phyloP scores from a whole-genome alignment of 2,113 vertebrate species.

The Oncorhynchus tshawytscha region DNA sequence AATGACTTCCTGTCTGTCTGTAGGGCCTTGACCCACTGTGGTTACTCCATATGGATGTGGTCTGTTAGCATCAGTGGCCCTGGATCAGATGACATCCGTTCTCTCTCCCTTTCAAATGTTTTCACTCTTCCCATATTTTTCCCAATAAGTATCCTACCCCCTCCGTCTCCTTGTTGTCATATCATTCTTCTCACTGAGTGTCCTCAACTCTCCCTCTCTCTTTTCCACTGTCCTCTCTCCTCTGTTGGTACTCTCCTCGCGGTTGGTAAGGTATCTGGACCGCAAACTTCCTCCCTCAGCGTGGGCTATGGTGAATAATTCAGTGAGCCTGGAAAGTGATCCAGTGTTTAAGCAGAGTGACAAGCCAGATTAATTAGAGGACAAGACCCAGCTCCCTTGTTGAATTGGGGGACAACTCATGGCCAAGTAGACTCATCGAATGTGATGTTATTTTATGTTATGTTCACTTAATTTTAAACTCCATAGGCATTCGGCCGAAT shows the following conservation, averaged over 20 bases:
- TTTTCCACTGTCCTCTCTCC: neutral
- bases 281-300: constrained; percentile 63
- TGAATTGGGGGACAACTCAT: constrained; percentile 24
- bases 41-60: constrained; percentile 36
- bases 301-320: constrained; percentile 69
- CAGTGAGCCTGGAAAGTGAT: constrained; percentile 65
- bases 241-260: constrained; percentile 32
- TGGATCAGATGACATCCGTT: constrained; percentile 52
- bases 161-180: neutral
- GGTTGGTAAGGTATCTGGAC: constrained; percentile 52
- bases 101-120: constrained; percentile 14
- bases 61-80: constrained; percentile 28
- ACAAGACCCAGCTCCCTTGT: constrained; percentile 49
- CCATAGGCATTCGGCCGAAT: too few relatives aligned
- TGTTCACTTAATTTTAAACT: too few relatives aligned
- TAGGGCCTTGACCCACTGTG: constrained; percentile 31
- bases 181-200: constrained; percentile 24
- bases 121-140: constrained; percentile 28
- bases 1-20: constrained; percentile 40
- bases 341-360: constrained; percentile 64
- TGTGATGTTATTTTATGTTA: too few relatives aligned
- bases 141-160: neutral
- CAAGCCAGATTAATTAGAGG: constrained; percentile 72
- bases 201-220: constrained; percentile 7
- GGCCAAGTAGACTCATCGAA: neutral